Evolutionary conservation across 2,113 vertebrate species (phyloP).

Genomic region (Ictalurus punctatus): DNA sequence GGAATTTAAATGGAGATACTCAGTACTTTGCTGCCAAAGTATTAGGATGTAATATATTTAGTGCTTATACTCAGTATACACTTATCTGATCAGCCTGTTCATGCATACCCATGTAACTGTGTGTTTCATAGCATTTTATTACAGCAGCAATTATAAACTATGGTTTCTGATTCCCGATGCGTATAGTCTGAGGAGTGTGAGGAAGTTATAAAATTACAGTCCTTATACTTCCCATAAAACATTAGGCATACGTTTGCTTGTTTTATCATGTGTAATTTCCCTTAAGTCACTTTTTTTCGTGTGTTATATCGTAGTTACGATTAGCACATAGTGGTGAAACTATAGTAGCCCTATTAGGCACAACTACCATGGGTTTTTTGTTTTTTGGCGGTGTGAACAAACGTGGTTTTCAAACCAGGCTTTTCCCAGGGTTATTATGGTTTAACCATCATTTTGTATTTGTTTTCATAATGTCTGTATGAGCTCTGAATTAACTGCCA

Average conservation of each 20-base stretch:
- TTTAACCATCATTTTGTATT: background rate
- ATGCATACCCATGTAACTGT: background rate
- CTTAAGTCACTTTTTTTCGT: no score
- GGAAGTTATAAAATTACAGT: background rate
- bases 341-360: background rate
- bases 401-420: background rate
- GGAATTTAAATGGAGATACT: background rate
- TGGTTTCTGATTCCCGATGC: background rate
- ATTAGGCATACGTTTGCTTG: background rate
- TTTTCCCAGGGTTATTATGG: background rate
- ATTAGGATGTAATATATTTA: background rate
- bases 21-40: background rate
- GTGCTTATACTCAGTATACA: background rate
- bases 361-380: background rate
- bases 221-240: background rate
- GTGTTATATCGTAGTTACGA: background rate
- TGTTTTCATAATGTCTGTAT: background rate
- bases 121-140: background rate
- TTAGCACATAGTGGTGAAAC: background rate
- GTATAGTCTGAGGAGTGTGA: background rate
- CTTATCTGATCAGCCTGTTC: background rate
- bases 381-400: background rate
- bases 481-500: background rate
- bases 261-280: background rate
- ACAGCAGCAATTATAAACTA: background rate